Conservation (phyloP, 1,140 invertebrate species). For the Scaptodrosophila lebanonensis region DNA sequence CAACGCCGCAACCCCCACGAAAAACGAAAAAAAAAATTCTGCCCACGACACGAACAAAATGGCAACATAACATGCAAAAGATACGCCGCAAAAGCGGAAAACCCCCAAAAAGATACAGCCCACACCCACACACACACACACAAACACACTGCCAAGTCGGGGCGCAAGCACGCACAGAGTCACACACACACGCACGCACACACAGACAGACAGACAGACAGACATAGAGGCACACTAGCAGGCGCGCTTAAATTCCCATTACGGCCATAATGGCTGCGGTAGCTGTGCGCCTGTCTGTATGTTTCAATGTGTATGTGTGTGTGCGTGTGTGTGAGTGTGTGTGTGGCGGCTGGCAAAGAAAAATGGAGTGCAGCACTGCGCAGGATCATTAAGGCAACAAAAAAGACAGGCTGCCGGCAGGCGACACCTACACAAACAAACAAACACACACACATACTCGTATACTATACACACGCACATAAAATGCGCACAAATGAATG, state of each 20-base stretch:
- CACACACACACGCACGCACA: neutral
- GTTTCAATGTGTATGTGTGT: constrained; percentile 23
- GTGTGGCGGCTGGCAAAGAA: constrained; percentile 42
- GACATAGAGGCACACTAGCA: constrained; percentile 48
- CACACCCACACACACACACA: neutral
- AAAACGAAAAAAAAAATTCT: constrained; percentile 30
- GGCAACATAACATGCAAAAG: constrained; percentile 70
- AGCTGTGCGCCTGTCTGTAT: constrained; percentile 30
- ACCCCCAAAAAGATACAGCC: constrained; percentile 23
- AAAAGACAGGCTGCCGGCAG: constrained; percentile 22
- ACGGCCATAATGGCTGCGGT: constrained; percentile 68
- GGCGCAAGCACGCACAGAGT: neutral
- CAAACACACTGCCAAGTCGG: no score
- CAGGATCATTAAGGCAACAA: constrained; percentile 69
- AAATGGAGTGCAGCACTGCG: constrained; percentile 68
- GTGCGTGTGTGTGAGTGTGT: constrained; percentile 8
- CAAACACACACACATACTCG: constrained; percentile 7
- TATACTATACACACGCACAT: constrained; percentile 5
- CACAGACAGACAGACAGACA: constrained; percentile 4
- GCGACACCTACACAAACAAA: constrained; percentile 6
- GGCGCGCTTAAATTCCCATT: constrained; percentile 71
- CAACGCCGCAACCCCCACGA: constrained; percentile 37
- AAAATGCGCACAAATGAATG: constrained; percentile 40
- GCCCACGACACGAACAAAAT: constrained; percentile 43
- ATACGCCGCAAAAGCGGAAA: constrained; percentile 71